Base-by-base conservation (phyloP, 2,113 vertebrate species). In the Diadophis punctatus region DNA sequence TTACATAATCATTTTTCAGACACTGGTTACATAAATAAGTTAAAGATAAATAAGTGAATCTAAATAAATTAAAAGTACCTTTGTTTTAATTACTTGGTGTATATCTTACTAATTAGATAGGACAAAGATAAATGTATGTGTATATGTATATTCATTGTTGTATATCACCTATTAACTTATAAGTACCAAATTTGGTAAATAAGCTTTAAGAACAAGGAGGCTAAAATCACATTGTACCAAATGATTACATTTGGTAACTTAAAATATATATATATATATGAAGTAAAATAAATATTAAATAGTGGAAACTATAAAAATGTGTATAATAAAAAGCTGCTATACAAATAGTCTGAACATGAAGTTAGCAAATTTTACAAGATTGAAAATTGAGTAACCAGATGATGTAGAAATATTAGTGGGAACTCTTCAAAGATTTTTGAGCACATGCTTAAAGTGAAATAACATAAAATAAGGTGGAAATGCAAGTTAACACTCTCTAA, bases 1-100 rank as follows among this genome's bases (percentile, higher is more conserved):
- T 95, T 96, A 92, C 96, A 87, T 94, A 95, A 95, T 94, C 34
- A 92, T 96, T 95, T 94, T 93, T 93, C 95, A 96, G 93, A 95
- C 95, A 94, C 95, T 95, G 3, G 30, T 93, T 80, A 43, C 34
- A 39, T 80, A 80, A 43, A 80, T 22, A 80, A 80, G 34, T 80
- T 39, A 80, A 43, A 94, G 92, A 88, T n/a, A n/a, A n/a, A n/a
- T n/a, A n/a, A n/a, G n/a, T n/a, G n/a, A n/a, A n/a, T n/a, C n/a
- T n/a, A n/a, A 90, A 46, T 92, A 94, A 94, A 94, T 27, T 89
- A 92, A 95, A 90, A 95, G 52, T 85, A 43, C 7, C 46, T 95
- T 94, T 91, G 90, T 95, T 95, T 88, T 94, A 95, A 96, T 96
- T 94, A 91, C 68, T 74, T 91, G 87, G 88, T 90, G 74, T 96